A percentile compares a stretch with the other conserved stretches of the same genome.
These are phyloP conservation scores for Phrixothrix hirtus DNA, from an alignment of 2,888 invertebrate species.

Conservation along the genomic window DNA sequence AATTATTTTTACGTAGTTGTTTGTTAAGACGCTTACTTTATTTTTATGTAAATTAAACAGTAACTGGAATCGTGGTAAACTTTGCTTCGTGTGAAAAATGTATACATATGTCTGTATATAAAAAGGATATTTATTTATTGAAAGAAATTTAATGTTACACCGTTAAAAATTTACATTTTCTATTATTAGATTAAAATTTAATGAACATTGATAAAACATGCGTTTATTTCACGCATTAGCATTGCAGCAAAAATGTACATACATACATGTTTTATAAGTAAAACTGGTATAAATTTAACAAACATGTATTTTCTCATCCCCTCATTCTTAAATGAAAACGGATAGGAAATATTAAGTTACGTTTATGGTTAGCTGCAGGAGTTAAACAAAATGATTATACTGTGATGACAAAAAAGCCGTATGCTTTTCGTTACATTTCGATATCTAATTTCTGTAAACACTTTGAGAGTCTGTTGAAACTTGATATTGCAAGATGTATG, in stretches of 20 bases:
- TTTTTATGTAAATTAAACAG: conserved; percentile 18
- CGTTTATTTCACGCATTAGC: no score
- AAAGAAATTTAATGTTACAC: no score
- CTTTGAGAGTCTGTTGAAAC: conserved; percentile 16
- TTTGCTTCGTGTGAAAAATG: no score
- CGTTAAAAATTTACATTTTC: no score
- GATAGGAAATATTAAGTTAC: conserved; percentile 6
- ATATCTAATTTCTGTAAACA: conserved; percentile 23
- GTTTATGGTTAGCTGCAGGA: conserved; percentile 1
- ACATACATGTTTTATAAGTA: no score
- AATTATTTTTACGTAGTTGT: conserved; percentile 18
- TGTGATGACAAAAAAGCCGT: neutral
- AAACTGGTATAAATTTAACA: neutral
- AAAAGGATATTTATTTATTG: no score
- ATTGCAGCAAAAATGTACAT: no score
- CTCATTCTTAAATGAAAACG: no score
- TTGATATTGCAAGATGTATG: conserved; percentile 13
- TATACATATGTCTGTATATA: no score
- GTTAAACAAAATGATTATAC: neutral
- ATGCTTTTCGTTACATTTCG: conserved; percentile 13
- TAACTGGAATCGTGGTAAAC: no score
- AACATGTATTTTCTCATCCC: neutral
- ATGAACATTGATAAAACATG: no score
- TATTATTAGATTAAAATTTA: no score
- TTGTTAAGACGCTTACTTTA: conserved; percentile 10